A percentile compares a stretch with the other conserved stretches of the same genome.
These are phyloP conservation scores for Tokudaia muenninki DNA, from an alignment of 2,797 vertebrate species.

Conservation along the genomic window DNA sequence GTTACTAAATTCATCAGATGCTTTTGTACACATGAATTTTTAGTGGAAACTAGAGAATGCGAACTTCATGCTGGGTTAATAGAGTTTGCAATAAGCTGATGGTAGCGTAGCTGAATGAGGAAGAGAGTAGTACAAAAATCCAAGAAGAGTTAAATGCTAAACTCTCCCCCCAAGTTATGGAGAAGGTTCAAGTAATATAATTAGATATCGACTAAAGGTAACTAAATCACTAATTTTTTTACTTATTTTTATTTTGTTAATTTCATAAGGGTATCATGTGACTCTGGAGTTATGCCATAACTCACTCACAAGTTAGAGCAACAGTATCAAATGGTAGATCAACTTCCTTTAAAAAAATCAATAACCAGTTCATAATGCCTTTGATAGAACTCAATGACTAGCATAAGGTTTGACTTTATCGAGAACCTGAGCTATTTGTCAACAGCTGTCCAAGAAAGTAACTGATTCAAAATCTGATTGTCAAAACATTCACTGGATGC, in stretches of 20 bases:
- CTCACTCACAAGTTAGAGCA: slow-evolving; percentile 42
- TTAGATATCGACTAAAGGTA: background rate
- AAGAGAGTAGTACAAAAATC: background rate
- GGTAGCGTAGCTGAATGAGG: background rate
- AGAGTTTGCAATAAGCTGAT: background rate
- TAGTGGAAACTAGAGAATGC: background rate
- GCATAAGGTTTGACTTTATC: slow-evolving; percentile 73
- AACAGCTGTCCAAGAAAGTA: slow-evolving; percentile 74
- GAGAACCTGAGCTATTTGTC: slow-evolving; percentile 73
- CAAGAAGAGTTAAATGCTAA: background rate
- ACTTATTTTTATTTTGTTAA: slow-evolving; percentile 37
- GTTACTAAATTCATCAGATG: background rate
- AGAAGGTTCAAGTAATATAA: background rate
- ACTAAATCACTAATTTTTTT: background rate
- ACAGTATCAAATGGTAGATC: slow-evolving; percentile 56
- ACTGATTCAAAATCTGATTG: slow-evolving; percentile 72
- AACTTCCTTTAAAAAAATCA: slow-evolving; percentile 76
- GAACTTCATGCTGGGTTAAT: background rate
- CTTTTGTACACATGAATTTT: background rate
- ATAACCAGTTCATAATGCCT: slow-evolving; percentile 77
- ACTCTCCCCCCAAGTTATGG: background rate
- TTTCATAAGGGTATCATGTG: background rate
- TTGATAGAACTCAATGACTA: slow-evolving; percentile 80
- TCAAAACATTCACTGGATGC: slow-evolving; percentile 60
- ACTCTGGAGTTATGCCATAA: background rate